These are phyloP conservation scores for Chorisops tibialis DNA, from an alignment of 2,888 invertebrate genomes.

Conservation along the genomic window DNA sequence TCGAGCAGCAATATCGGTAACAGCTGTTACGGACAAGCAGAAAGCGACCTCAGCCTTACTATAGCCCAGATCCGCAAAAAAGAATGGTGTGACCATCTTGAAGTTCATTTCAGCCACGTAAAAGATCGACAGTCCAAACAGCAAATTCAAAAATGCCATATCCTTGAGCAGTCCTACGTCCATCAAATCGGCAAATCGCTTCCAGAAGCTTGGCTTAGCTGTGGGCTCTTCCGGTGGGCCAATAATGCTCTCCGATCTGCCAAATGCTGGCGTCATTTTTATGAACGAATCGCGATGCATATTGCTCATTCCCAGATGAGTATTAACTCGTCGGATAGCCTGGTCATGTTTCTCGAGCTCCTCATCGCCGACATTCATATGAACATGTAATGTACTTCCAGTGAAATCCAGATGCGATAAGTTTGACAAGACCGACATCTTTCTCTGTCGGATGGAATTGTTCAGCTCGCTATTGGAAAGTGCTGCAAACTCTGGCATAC, in stretches of 20 bases:
- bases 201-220: constrained; percentile 53
- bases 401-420: constrained; percentile 72
- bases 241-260: constrained; percentile 29
- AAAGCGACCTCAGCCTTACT: constrained; percentile 66
- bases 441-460: constrained; percentile 56
- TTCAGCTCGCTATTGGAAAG: constrained; percentile 55
- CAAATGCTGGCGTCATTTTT: constrained; percentile 46
- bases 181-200: constrained; percentile 62
- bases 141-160: constrained; percentile 68
- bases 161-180: constrained; percentile 70
- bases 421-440: constrained; percentile 68
- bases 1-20: constrained; percentile 70
- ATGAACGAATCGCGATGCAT: constrained; percentile 48
- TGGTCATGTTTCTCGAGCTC: constrained; percentile 50
- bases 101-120: constrained; percentile 74
- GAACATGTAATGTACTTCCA: constrained; percentile 68
- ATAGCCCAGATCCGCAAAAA: constrained; percentile 62
- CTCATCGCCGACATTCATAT: constrained; percentile 57
- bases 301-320: constrained; percentile 45
- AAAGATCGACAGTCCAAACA: constrained; percentile 68
- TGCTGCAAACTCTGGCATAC: constrained; percentile 37
- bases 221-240: constrained; percentile 23
- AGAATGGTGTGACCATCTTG: constrained; percentile 69
- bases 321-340: constrained; percentile 48
- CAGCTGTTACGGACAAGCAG: constrained; percentile 71